Conservation (phyloP, 2,113 vertebrate species). For the Nothoprocta perdicaria region DNA sequence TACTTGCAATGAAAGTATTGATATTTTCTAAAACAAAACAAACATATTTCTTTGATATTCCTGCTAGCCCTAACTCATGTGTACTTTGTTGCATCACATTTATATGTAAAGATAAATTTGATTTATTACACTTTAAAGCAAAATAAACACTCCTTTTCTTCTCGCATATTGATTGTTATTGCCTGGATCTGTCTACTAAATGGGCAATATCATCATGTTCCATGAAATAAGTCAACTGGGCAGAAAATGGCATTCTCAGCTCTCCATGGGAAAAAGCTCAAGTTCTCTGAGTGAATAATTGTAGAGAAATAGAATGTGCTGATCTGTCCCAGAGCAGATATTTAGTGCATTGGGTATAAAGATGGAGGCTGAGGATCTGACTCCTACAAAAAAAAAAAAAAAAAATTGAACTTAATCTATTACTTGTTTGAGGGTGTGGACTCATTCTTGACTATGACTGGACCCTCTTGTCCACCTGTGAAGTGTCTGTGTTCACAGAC, state of each 20-base stretch:
- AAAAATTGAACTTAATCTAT: neutral
- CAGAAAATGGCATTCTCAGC: neutral
- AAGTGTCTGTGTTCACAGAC: neutral
- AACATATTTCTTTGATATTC: neutral
- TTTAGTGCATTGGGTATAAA: neutral
- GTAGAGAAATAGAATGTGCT: neutral
- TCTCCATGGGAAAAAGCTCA: fast-evolving
- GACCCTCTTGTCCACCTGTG: fast-evolving
- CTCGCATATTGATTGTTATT: neutral
- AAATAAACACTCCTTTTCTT: slow-evolving; percentile 12
- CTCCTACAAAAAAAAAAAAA: neutral
- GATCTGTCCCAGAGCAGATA: neutral
- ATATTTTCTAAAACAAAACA: neutral
- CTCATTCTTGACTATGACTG: neutral
- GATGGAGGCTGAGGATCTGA: neutral
- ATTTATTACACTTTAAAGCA: slow-evolving; percentile 1
- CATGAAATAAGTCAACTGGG: slow-evolving; percentile 11
- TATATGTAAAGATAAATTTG: neutral
- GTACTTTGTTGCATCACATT: neutral
- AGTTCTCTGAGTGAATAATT: neutral
- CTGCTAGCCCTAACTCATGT: neutral
- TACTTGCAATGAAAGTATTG: neutral
- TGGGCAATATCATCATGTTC: neutral
- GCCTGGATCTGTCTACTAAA: neutral
- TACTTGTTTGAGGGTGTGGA: neutral